Evolutionary conservation across 1,140 invertebrate genomes (phyloP).

Genomic region (Bicyclus anynana): DNA sequence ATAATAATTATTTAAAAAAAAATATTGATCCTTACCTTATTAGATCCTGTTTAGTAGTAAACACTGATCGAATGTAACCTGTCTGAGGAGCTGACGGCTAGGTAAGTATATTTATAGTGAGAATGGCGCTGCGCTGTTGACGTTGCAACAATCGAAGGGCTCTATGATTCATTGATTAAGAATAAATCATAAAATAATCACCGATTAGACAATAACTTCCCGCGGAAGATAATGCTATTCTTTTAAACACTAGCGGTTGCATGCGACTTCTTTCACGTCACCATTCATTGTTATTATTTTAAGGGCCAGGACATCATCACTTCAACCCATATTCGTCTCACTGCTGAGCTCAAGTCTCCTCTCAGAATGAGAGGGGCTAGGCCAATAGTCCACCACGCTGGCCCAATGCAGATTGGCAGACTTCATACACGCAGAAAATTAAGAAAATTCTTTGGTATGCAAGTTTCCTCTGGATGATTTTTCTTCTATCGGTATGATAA

Average conservation of each 20-base stretch:
- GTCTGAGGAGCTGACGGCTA: slow-evolving; percentile 31
- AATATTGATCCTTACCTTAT: slow-evolving; percentile 13
- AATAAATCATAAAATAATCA: slow-evolving; percentile 18
- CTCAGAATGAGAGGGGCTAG: no score
- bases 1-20: neutral
- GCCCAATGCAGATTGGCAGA: no score
- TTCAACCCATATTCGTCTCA: no score
- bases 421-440: no score
- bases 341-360: no score
- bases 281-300: no score
- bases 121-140: slow-evolving; percentile 38
- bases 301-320: no score
- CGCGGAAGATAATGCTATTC: slow-evolving; percentile 22
- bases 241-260: neutral
- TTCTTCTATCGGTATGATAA: no score
- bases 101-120: slow-evolving; percentile 53
- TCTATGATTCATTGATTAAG: slow-evolving; percentile 25
- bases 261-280: no score
- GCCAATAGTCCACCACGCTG: no score
- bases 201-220: slow-evolving; percentile 21
- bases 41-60: slow-evolving; percentile 18
- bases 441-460: no score
- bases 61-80: slow-evolving; percentile 19
- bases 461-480: no score
- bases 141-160: slow-evolving; percentile 34